A percentile compares a stretch with the other conserved stretches of the same genome.
phyloP scores from a whole-genome alignment of 2,888 invertebrate genomes.

The Dicyrtomina minuta region DNA sequence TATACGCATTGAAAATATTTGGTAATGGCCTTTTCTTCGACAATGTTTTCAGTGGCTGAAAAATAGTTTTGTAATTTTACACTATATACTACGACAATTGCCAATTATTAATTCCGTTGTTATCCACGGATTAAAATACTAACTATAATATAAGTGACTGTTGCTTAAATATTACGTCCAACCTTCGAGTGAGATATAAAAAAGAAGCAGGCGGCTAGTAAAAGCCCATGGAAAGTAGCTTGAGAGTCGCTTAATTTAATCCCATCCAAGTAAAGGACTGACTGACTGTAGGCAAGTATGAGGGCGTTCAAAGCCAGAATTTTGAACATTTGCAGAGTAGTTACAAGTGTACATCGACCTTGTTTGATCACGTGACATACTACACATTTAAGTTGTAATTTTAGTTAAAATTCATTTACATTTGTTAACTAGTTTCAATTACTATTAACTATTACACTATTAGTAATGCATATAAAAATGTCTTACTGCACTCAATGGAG shows the following conservation, averaged over 20 bases:
- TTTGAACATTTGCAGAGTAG: conserved; percentile 99
- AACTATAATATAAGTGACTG: no score
- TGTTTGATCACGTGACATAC: conserved; percentile 99
- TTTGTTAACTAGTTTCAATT: no score
- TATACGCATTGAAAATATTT: conserved; percentile 98
- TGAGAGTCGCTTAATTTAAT: conserved; percentile 97
- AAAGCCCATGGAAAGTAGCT: conserved; percentile 93
- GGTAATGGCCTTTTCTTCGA: conserved; percentile 94
- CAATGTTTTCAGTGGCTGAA: conserved; percentile 83
- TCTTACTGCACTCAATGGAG: conserved; percentile 90
- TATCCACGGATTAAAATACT: no score
- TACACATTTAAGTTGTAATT: conserved; percentile 61
- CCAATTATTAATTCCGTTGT: no score
- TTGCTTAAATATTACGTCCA: conserved; percentile 26
- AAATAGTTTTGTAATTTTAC: no score
- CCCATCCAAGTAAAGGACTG: conserved; percentile 95
- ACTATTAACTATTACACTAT: no score
- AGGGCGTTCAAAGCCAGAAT: conserved; percentile 97
- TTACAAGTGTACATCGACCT: conserved; percentile 97
- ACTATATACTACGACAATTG: no score
- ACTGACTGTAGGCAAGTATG: conserved; percentile 96
- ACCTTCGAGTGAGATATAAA: conserved; percentile 98
- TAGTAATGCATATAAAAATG: conserved; percentile 46
- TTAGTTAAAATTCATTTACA: no score
- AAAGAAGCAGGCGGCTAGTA: conserved; percentile 94